phyloP scores from a whole-genome alignment of 2,888 invertebrate species.

The Noctua janthina region DNA sequence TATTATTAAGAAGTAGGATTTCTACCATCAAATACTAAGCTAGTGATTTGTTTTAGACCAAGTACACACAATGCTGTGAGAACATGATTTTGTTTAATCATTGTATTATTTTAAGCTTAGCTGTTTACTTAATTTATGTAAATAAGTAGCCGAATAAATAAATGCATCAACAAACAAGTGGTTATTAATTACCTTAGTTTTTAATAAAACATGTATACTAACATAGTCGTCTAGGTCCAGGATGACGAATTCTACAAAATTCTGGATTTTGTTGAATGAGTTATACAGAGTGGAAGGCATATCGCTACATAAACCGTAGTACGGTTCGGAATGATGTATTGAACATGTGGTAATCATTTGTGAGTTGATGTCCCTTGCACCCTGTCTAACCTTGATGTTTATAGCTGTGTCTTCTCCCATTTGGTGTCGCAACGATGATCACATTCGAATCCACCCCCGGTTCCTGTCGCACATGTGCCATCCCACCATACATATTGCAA shows the following conservation, averaged over 20 bases:
- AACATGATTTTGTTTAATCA: constrained; percentile 41
- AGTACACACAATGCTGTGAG: constrained; percentile 57
- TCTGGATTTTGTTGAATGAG: neutral
- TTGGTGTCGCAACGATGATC: neutral
- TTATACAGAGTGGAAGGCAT: too few species aligned
- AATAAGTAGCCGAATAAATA: constrained; percentile 60
- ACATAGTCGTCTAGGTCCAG: neutral
- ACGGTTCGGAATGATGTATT: too few species aligned
- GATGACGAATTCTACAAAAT: neutral
- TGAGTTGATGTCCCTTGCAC: too few species aligned
- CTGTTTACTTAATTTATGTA: constrained; percentile 52
- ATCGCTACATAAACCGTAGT: too few species aligned
- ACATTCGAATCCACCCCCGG: too few species aligned
- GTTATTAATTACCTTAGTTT: constrained; percentile 13
- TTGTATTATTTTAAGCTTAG: constrained; percentile 51
- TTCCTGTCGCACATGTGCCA: too few species aligned
- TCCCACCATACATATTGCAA: too few species aligned
- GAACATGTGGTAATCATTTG: too few species aligned
- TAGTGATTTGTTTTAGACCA: constrained; percentile 36
- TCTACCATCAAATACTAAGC: constrained; percentile 9
- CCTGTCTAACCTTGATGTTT: neutral
- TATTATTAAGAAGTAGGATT: constrained; percentile 20
- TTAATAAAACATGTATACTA: neutral
- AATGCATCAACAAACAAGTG: constrained; percentile 44
- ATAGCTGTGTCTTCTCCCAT: neutral